Evolutionary conservation across 2,113 vertebrate genomes (phyloP).

Genomic region (Leptodactylus fuscus): DNA sequence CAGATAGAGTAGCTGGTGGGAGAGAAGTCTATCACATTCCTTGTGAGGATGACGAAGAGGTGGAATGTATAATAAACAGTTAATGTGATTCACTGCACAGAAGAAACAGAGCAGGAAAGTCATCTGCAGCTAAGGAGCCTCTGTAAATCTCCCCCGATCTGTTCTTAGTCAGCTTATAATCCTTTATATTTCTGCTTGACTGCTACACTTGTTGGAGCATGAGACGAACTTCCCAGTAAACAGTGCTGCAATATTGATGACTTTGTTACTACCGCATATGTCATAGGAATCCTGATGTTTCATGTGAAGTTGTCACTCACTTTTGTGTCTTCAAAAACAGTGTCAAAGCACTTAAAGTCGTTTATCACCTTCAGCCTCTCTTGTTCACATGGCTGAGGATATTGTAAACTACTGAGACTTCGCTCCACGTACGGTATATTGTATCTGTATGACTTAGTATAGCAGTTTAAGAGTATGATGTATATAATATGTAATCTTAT

Average conservation of each 20-base stretch:
- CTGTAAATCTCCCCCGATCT: slow-evolving; percentile 25
- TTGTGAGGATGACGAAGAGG: background rate
- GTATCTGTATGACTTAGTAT: background rate
- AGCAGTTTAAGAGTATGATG: no score
- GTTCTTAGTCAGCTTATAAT: slow-evolving; percentile 14
- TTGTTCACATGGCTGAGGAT: background rate
- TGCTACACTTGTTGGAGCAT: slow-evolving; percentile 12
- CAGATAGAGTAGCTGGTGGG: no score
- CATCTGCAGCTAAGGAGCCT: slow-evolving; percentile 12
- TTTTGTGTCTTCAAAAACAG: background rate
- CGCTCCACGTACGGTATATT: background rate
- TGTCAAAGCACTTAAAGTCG: background rate
- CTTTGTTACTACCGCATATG: background rate
- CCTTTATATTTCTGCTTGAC: slow-evolving; percentile 4
- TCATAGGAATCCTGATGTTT: background rate
- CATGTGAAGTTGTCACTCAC: slow-evolving; percentile 11
- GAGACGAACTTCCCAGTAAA: slow-evolving; percentile 2
- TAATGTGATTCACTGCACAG: slow-evolving; percentile 13
- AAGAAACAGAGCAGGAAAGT: slow-evolving; percentile 20
- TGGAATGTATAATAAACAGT: background rate
- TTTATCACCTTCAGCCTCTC: background rate
- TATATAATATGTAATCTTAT: no score
- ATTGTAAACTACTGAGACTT: background rate
- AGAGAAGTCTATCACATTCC: no score
- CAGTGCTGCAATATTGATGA: slow-evolving; percentile 9